Percentiles rank a stretch among this genome's conserved stretches.
Conservation (phyloP, 2,113 vertebrate species). For the Daboia siamensis region DNA sequence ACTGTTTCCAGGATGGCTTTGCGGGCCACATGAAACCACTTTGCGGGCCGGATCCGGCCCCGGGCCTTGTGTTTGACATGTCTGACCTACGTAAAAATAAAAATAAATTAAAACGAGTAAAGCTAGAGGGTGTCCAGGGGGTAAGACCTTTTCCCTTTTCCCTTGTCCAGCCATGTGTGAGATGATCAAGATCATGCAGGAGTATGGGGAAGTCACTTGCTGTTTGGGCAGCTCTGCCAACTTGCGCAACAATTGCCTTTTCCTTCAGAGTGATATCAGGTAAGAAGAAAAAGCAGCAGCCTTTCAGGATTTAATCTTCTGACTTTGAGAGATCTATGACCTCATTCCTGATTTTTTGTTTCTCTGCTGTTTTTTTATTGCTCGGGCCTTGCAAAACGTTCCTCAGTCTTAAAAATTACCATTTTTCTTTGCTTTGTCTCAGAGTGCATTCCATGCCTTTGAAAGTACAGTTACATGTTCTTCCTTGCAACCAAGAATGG, state of each 20-base stretch:
- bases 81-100: not conserved
- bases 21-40: no score
- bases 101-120: not conserved
- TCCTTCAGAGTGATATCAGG: constrained; percentile 95
- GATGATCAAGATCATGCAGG: constrained; percentile 99
- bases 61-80: no score
- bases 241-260: constrained; percentile 91
- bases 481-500: not conserved
- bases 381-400: not conserved
- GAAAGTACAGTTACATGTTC: not conserved
- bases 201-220: constrained; percentile 94
- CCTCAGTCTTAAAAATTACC: not conserved
- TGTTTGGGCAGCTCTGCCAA: constrained; percentile 96
- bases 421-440: not conserved
- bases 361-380: not conserved
- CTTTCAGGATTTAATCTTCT: not conserved
- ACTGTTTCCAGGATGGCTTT: no score
- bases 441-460: not conserved
- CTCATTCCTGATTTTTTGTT: not conserved
- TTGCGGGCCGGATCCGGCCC: no score
- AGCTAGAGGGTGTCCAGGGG: not conserved
- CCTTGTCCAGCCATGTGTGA: constrained; percentile 90
- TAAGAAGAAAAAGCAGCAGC: constrained; percentile 39
- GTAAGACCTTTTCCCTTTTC: constrained; percentile 7
- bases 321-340: not conserved